Base-by-base conservation (phyloP, 2,888 invertebrate species). In the Thymelicus acteon region DNA sequence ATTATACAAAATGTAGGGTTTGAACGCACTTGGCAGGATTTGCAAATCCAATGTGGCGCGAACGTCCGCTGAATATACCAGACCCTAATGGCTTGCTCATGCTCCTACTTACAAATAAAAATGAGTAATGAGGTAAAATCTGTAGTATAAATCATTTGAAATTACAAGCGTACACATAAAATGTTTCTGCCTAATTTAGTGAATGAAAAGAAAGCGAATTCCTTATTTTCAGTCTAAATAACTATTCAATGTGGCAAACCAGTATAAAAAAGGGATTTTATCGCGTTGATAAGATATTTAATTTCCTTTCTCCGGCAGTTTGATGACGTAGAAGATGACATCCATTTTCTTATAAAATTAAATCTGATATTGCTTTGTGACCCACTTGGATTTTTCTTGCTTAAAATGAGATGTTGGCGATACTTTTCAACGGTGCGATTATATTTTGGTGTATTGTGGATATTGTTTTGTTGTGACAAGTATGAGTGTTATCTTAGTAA, bases 271-370 rank as follows among this genome's bases (percentile, higher is more conserved):
- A 86, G 79, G 76, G 84, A 84, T 85, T 85, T 85, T 85, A 89
- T 85, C 85, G 81, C 74, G 31, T 75, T 80, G 88, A 88, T 87
- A 88, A 87, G 85, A 85, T 80, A 86, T 87, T 88, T 90, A 91
- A 90, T 91, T 90, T 91, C 90, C 90, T 89, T 79, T 83, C 80
- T 78, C 74, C 82, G 82, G 83, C 80, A 84, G 82, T 82, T 80
- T 83, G 84, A 85, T 88, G 87, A 85, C 81, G 83, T 80, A 84
- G 71, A 84, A 84, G 85, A 85, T 85, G 82, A 81, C 83, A 78
- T 80, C 74, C 63, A 75, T 71, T 74, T 74, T 76, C 78, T 80
- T 79, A 78, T 80, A 75, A 82, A 82, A 80, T 80, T 81, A 80
- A 80, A 77, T 79, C 75, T 77, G 78, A 79, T 80, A 76, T 76